Evolutionary conservation across 2,113 vertebrate genomes (phyloP), one percentile per base, ranked within the genome.

Genomic region (Psephotus haematonotus): DNA sequence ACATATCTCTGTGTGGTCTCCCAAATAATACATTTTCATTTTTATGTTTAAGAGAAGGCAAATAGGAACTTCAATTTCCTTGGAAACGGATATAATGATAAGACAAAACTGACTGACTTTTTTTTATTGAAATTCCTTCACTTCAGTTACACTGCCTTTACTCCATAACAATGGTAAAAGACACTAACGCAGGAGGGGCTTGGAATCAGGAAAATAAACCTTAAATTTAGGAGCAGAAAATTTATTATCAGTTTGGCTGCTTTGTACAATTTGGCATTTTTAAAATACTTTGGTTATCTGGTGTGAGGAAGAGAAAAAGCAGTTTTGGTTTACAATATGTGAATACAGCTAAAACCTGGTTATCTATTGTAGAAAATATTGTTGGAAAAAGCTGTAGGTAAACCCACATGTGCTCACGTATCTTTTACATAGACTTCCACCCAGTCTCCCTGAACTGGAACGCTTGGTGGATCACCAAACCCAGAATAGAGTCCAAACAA

Each of bases 1-100:
- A 97, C 59, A 65, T 55, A 95, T 39, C 91, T 89, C 67, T 93
- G 23, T 96, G 33, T 92, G 46, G n/a, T 96, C 47, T 78, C 16
- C 2, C 60, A 86, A 95, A 90, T 59, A 92, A 90, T 37, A 19
- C 7, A 49, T 92, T 94, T 88, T 91, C 55, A 31, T 84, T 96
- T 81, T 70, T 71, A 37, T 68, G 10, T 55, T 86, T 88, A 72
- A 57, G 13, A 29, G 14, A 76, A 93, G 23, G 37, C 27, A 92
- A 91, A 94, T 89, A 92, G 67, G 92, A 83, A 46, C 16, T 85
- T 91, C 82, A 67, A 80, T 88, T 18, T 70, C 35, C 50, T 75
- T 69, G 22, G 41, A 72, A 92, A 75, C 11, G 52, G 18, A 89
- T 90, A 35, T 22, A 43, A 57, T 62, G 63, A 74, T 65, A 59